Conservation (phyloP, 2,888 invertebrate genomes). For the Euplagia quadripunctaria region DNA sequence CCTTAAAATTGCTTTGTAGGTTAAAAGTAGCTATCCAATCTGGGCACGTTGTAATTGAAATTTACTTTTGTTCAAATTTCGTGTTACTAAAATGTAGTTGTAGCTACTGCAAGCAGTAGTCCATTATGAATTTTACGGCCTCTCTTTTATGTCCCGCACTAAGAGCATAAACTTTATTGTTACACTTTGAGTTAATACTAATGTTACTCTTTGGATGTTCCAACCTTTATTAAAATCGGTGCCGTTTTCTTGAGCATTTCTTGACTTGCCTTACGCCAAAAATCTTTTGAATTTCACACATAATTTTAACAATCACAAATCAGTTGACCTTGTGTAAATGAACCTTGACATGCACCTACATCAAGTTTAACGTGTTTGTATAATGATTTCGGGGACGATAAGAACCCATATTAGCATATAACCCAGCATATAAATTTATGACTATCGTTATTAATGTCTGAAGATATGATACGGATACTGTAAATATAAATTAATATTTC, state of each 20-base stretch:
- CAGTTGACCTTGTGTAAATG: not conserved
- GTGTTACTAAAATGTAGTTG: not conserved
- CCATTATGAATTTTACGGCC: not conserved
- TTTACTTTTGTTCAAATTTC: not conserved
- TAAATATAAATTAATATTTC: not conserved
- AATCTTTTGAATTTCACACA: not conserved
- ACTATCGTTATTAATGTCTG: not conserved
- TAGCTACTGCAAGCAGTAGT: not conserved
- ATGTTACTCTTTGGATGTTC: slow-evolving; percentile 5
- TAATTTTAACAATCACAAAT: not conserved
- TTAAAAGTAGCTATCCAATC: not conserved
- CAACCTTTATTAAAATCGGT: slow-evolving; percentile 14
- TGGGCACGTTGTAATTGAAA: not conserved
- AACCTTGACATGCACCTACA: not conserved
- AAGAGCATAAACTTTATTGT: slow-evolving; percentile 8
- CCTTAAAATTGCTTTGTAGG: not conserved
- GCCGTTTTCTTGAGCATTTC: not conserved
- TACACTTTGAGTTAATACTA: slow-evolving; percentile 8
- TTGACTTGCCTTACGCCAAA: not conserved
- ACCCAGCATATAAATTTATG: not conserved
- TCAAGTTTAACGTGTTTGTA: not conserved
- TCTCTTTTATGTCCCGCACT: slow-evolving; percentile 1
- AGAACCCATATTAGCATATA: no score
- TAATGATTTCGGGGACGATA: not conserved
- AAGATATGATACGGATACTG: not conserved